Conservation (phyloP, 2,888 invertebrate genomes). For the Caenorhabditis japonica region DNA sequence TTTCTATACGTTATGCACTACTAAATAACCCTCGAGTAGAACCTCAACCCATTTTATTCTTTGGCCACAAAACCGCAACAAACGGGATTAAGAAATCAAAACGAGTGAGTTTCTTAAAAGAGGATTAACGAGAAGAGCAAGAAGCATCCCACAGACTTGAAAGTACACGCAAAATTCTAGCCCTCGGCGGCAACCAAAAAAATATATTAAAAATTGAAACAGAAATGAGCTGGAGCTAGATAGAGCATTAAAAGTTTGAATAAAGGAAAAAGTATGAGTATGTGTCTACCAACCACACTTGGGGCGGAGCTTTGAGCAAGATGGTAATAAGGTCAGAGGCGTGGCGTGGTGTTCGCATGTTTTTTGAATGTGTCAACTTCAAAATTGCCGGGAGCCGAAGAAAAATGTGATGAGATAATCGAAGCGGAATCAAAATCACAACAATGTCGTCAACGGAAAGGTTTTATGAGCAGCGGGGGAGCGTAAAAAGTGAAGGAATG, state of each 20-base stretch:
- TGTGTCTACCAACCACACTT: no score
- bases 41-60: constrained; percentile 13
- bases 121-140: background rate
- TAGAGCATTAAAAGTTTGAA: no score
- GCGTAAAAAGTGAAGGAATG: background rate
- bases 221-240: no score
- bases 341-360: constrained; percentile 5
- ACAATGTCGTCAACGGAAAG: constrained; percentile 48
- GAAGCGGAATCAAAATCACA: constrained; percentile 27
- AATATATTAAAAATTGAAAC: no score
- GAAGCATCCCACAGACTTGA: background rate
- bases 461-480: constrained; percentile 42
- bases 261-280: no score
- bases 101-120: constrained; percentile 1
- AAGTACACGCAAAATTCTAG: constrained; percentile 1
- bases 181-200: constrained; percentile 1
- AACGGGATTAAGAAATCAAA: constrained; percentile 20
- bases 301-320: no score
- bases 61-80: background rate
- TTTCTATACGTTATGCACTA: constrained; percentile 33
- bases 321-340: constrained; percentile 9
- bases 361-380: constrained; percentile 3
- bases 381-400: background rate
- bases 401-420: constrained; percentile 6
- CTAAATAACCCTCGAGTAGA: no score